Base-by-base conservation (phyloP, 2,797 vertebrate genomes). In the Salarias fasciatus region DNA sequence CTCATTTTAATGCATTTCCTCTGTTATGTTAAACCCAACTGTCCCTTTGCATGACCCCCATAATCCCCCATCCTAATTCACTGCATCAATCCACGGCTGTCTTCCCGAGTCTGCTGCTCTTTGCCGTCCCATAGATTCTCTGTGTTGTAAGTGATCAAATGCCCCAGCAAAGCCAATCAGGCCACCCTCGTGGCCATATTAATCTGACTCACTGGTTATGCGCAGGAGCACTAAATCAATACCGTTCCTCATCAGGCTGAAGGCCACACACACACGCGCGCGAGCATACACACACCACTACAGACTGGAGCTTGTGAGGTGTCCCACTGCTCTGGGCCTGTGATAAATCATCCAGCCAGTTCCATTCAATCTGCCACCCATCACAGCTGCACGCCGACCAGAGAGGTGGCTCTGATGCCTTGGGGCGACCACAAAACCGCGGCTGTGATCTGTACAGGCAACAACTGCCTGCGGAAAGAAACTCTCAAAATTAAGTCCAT, bases 311-410 rank as follows among this genome's bases (percentile, higher is more conserved):
- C 57, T 45, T 63, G 64, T 50, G 52, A 63, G 35, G 66, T 53
- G 75, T 77, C 73, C 79, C 67, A 51, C 5, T 53, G 69, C 80
- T 75, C 54, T 53, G 47, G 71, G 81, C 78, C 58, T 56, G 69
- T 69, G 75, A 87, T 88, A 84, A 87, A 88, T 90, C 88, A 90
- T 64, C 69, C 69, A 79, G 63, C 72, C 65, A 83, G 35, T 72
- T 86, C 58, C 50, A 72, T 85, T 85, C 82, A 77, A 80, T 79
- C 75, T 85, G 75, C 53, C 66, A 85, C 59, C 65, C 33, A 61
- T 85, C 69, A 61, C 69, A 77, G 77, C 69, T 69, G 75, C 69
- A 60, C 65, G 64, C 63, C 69, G 76, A 77, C 41, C 42, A 38
- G 28, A 69, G 62, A 29, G 53, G 40, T 33, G 59, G 73, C 56